phyloP scores from a whole-genome alignment of 1,140 invertebrate species.

The Trachelipus rathkii region DNA sequence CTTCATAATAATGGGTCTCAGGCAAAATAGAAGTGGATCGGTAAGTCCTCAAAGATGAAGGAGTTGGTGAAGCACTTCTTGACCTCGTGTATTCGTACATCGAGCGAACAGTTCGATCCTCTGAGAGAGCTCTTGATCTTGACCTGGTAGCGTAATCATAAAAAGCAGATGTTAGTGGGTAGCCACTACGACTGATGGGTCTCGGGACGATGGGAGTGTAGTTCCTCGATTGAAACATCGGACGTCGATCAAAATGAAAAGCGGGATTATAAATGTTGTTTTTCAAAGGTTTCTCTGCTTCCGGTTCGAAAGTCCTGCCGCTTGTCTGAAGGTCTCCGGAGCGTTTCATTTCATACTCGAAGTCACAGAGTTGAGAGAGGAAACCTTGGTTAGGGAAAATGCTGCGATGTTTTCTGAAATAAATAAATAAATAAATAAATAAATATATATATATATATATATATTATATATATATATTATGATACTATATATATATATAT shows the following conservation, averaged over 20 bases:
- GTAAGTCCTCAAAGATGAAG: neutral
- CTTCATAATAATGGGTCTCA: neutral
- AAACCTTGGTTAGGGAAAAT: constrained; percentile 76
- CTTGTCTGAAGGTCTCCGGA: neutral
- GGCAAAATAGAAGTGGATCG: neutral
- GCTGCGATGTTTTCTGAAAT: constrained; percentile 43
- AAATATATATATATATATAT: too few relatives aligned
- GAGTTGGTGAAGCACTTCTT: neutral
- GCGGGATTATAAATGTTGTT: neutral
- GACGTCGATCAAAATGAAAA: neutral
- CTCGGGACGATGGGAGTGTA: neutral
- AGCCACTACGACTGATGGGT: neutral
- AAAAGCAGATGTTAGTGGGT: neutral
- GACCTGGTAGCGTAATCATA: neutral
- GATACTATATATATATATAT: too few relatives aligned
- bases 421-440: neutral
- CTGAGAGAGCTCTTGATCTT: neutral
- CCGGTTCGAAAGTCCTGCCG: neutral
- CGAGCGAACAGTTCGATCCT: neutral
- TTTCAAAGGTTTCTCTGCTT: neutral
- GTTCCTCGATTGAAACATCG: neutral
- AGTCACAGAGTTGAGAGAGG: constrained; percentile 65
- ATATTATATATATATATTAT: too few relatives aligned
- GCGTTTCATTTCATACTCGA: constrained; percentile 55
- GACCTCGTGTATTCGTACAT: neutral